phyloP scores from a whole-genome alignment of 2,113 vertebrate species.

The Bathybates hornii region DNA sequence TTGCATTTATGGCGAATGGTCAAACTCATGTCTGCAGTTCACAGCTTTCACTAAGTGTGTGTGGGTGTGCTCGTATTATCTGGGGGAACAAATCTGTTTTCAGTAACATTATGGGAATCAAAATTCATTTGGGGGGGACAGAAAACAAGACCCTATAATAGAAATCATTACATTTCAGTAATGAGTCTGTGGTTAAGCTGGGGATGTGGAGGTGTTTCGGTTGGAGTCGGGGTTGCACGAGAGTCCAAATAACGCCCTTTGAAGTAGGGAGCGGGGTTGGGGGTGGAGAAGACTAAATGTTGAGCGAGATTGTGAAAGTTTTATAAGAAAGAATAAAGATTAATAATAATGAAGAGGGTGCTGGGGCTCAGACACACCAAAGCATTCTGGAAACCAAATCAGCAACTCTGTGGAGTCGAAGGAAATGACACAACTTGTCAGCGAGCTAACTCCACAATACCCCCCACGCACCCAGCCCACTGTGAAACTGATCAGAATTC shows the following conservation, averaged over 20 bases:
- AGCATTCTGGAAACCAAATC: background rate
- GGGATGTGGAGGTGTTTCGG: background rate
- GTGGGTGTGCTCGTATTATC: background rate
- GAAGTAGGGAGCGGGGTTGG: background rate
- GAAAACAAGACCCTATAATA: background rate
- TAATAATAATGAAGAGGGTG: background rate
- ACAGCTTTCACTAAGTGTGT: background rate
- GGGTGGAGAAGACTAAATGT: background rate
- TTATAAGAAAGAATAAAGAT: background rate
- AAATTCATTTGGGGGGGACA: background rate
- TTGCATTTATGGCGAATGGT: background rate
- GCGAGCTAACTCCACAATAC: background rate
- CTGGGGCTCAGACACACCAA: background rate
- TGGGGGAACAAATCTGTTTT: background rate
- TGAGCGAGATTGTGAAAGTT: background rate
- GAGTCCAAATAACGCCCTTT: background rate
- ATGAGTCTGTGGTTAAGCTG: background rate
- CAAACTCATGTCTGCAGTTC: background rate
- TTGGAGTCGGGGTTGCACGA: background rate
- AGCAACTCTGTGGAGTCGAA: background rate
- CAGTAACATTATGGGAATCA: background rate
- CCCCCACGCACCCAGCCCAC: background rate
- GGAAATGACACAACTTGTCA: constrained; percentile 23
- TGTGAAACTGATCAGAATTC: constrained; percentile 27
- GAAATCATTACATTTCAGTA: background rate